phyloP scores from a whole-genome alignment of 2,797 vertebrate species.

The Eurystomus glaucurus region DNA sequence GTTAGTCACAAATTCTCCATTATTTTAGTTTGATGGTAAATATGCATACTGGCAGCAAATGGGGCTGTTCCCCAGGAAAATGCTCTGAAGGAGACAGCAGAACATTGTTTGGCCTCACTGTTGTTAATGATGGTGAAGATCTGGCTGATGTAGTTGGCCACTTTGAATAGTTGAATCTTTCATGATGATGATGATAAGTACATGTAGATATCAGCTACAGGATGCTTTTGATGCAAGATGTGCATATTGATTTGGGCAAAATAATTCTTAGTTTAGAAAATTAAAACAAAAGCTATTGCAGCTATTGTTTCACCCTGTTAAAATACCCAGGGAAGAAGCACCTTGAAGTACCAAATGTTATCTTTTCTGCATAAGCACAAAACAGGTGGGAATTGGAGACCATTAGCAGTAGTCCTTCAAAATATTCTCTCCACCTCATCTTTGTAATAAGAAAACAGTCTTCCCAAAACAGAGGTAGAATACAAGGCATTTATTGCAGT shows the following conservation, averaged over 20 bases:
- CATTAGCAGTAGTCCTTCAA: not conserved
- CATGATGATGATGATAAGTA: not conserved
- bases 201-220: not conserved
- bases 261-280: not conserved
- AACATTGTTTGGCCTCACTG: not conserved
- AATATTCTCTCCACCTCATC: not conserved
- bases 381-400: not conserved
- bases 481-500: not conserved
- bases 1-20: not conserved
- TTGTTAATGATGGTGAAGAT: not conserved
- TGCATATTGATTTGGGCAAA: not conserved
- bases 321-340: not conserved
- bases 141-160: not conserved
- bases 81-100: not conserved
- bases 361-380: not conserved
- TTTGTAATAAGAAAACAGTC: not conserved
- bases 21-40: not conserved
- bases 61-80: not conserved
- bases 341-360: not conserved
- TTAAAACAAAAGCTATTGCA: not conserved
- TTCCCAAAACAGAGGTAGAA: not conserved
- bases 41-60: not conserved
- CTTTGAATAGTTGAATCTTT: not conserved
- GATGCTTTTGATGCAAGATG: not conserved
- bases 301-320: not conserved